Conservation (phyloP, 2,797 vertebrate genomes). For the Spondyliosoma cantharus region DNA sequence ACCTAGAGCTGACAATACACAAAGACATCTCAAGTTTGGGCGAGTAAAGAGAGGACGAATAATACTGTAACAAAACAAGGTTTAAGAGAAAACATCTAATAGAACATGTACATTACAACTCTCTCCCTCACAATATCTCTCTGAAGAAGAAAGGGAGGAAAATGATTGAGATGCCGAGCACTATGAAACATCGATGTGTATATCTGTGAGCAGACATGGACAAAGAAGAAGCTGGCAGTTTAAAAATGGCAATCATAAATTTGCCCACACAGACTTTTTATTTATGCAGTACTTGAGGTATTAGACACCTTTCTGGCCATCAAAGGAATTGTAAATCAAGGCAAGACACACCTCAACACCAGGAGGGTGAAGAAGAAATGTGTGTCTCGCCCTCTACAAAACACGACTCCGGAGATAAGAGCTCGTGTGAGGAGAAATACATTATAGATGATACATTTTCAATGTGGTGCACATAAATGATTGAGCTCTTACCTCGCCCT, state of each 20-base stretch:
- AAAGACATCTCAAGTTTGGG: background rate
- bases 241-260: conserved; percentile 47
- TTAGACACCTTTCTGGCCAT: conserved; percentile 46
- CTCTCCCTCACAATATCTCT: background rate
- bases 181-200: background rate
- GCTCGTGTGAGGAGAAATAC: background rate
- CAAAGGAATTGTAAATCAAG: conserved; percentile 60
- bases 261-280: conserved; percentile 47
- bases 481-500: background rate
- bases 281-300: conserved; percentile 56
- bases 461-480: conserved; percentile 5
- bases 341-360: conserved; percentile 9
- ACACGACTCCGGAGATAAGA: background rate
- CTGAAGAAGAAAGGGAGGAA: background rate
- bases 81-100: background rate
- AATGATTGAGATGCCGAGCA: background rate
- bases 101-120: background rate
- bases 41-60: background rate
- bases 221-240: conserved; percentile 34
- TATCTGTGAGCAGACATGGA: conserved; percentile 21
- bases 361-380: conserved; percentile 7
- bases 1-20: conserved; percentile 6
- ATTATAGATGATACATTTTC: background rate
- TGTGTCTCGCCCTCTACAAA: conserved; percentile 19
- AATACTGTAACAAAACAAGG: background rate